These are phyloP conservation scores for Nemotelus pantherinus DNA, from an alignment of 2,888 invertebrate genomes.

Conservation along the genomic window DNA sequence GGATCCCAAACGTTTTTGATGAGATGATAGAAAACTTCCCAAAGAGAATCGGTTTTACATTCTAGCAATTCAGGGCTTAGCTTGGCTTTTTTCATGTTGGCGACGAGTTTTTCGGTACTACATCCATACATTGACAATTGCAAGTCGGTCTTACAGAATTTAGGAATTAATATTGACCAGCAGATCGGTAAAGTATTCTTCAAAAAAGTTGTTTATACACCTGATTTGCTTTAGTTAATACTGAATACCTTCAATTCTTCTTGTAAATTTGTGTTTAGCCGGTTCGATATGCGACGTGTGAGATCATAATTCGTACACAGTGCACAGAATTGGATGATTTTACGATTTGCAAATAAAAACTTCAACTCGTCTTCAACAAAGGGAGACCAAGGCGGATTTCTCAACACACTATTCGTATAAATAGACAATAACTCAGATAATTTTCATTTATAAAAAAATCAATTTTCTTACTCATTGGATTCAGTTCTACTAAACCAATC, in stretches of 20 bases:
- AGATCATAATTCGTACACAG: conserved; percentile 4
- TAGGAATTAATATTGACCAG: not conserved
- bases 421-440: no score
- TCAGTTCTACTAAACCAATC: not conserved
- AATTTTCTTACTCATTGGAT: no score
- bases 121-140: not conserved
- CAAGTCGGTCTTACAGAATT: not conserved
- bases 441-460: no score
- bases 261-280: conserved; percentile 3
- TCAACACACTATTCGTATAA: not conserved
- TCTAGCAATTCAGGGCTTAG: not conserved
- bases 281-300: conserved; percentile 15
- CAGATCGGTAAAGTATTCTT: conserved; percentile 26
- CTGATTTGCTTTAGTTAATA: not conserved
- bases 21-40: conserved; percentile 34
- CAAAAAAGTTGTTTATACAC: not conserved
- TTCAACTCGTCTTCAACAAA: conserved; percentile 19
- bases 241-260: conserved; percentile 13
- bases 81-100: not conserved
- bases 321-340: conserved; percentile 11
- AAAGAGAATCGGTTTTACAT: not conserved
- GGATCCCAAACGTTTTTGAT: conserved; percentile 27
- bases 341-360: not conserved
- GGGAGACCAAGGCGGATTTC: conserved; percentile 2
- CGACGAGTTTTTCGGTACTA: conserved; percentile 3